Percentiles rank a stretch among this genome's conserved stretches.
These are phyloP conservation scores for Diachrysia chrysitis DNA, from an alignment of 2,888 invertebrate species.

Conservation along the genomic window DNA sequence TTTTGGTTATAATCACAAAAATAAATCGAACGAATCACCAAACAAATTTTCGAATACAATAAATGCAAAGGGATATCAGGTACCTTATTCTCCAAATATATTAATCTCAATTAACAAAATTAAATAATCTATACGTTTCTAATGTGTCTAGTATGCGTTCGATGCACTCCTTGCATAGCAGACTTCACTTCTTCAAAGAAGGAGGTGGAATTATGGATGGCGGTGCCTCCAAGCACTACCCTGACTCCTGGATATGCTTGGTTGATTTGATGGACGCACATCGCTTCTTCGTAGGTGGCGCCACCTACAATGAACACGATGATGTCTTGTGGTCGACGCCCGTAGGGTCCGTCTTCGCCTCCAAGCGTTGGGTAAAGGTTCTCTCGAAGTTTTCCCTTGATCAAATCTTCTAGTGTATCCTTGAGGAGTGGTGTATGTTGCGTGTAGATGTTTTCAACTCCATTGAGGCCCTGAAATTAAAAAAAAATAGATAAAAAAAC, in stretches of 20 bases:
- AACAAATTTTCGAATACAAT: not conserved
- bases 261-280: slow-evolving; percentile 94
- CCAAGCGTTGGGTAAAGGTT: slow-evolving; percentile 95
- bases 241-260: slow-evolving; percentile 92
- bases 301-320: slow-evolving; percentile 99
- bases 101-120: slow-evolving; percentile 5
- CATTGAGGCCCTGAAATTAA: slow-evolving; percentile 92
- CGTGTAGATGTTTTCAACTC: slow-evolving; percentile 99
- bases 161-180: slow-evolving; percentile 91
- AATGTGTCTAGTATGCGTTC: slow-evolving; percentile 90
- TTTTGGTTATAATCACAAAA: not conserved
- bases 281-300: slow-evolving; percentile 98
- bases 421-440: slow-evolving; percentile 98
- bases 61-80: slow-evolving; percentile 32
- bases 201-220: slow-evolving; percentile 95
- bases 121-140: slow-evolving; percentile 72
- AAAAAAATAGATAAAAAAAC: not conserved
- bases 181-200: slow-evolving; percentile 93
- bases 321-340: slow-evolving; percentile 95
- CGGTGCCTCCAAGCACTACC: slow-evolving; percentile 97
- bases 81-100: slow-evolving; percentile 10
- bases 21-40: not conserved
- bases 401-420: slow-evolving; percentile 96
- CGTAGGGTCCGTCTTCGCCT: slow-evolving; percentile 84
- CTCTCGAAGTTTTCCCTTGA: slow-evolving; percentile 96